Conservation (phyloP, 1,140 invertebrate genomes). For the Hyles euphorbiae region DNA sequence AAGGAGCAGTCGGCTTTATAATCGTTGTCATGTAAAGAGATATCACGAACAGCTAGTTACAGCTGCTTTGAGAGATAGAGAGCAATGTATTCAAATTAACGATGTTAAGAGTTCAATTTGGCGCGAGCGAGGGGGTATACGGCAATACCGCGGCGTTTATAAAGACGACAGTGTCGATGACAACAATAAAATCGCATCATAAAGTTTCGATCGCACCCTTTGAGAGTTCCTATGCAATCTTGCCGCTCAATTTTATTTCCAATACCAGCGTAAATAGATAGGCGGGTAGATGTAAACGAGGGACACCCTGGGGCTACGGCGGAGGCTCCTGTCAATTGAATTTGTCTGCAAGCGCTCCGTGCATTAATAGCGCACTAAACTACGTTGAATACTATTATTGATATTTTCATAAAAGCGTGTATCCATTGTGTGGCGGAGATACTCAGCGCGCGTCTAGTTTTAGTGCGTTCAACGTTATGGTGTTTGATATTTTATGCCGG, state of each 20-base stretch:
- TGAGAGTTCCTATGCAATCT: slow-evolving; percentile 52
- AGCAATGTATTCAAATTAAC: slow-evolving; percentile 9
- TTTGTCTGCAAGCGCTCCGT: slow-evolving; percentile 69
- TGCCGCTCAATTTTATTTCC: slow-evolving; percentile 57
- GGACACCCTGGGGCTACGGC: slow-evolving; percentile 47
- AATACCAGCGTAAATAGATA: slow-evolving; percentile 63
- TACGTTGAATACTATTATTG: slow-evolving; percentile 55
- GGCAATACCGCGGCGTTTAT: slow-evolving; percentile 32
- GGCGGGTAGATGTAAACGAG: slow-evolving; percentile 51
- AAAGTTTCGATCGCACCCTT: slow-evolving; percentile 47
- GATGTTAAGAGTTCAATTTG: slow-evolving; percentile 24
- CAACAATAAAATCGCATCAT: slow-evolving; percentile 54
- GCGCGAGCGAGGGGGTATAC: slow-evolving; percentile 17
- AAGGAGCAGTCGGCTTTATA: slow-evolving; percentile 25
- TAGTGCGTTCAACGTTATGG: slow-evolving; percentile 41
- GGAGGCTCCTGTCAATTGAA: slow-evolving; percentile 68
- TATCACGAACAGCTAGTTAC: slow-evolving; percentile 16
- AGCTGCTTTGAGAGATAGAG: slow-evolving; percentile 9
- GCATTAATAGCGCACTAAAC: slow-evolving; percentile 65
- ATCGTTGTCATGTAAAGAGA: slow-evolving; percentile 14
- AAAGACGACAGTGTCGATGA: slow-evolving; percentile 38
- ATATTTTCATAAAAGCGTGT: slow-evolving; percentile 54
- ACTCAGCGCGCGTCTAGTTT: slow-evolving; percentile 36
- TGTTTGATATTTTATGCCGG: slow-evolving; percentile 38
- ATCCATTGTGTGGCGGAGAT: slow-evolving; percentile 40